A percentile compares a stretch with the other conserved stretches of the same genome.
Evolutionary conservation across 2,888 invertebrate genomes (phyloP).

Genomic region (Brachypterus glaber): DNA sequence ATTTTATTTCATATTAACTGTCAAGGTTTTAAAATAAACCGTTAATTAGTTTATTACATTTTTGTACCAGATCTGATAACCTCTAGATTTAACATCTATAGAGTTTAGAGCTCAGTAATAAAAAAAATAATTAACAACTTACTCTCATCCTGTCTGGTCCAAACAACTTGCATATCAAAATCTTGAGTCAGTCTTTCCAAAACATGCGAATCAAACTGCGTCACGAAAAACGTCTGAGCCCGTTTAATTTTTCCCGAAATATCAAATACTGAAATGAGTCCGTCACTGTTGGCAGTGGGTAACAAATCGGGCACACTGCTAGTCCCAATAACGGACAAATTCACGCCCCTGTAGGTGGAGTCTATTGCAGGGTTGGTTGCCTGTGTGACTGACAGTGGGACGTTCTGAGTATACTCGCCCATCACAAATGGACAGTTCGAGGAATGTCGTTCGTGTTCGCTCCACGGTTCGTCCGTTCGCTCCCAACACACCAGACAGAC

Average conservation of each 20-base stretch:
- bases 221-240: conserved; percentile 50
- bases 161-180: conserved; percentile 34
- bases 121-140: conserved; percentile 22
- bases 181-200: conserved; percentile 39
- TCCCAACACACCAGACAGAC: conserved; percentile 96
- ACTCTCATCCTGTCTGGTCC: conserved; percentile 34
- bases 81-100: too few species aligned
- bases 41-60: too few species aligned
- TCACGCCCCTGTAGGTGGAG: conserved; percentile 30
- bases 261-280: conserved; percentile 74
- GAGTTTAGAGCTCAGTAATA: too few species aligned
- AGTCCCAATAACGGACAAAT: conserved; percentile 31
- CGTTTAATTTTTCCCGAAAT: conserved; percentile 68
- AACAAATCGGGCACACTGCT: conserved; percentile 39
- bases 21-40: too few species aligned
- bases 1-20: too few species aligned
- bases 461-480: conserved; percentile 94
- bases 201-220: conserved; percentile 39
- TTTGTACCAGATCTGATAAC: too few species aligned
- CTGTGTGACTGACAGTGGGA: conserved; percentile 77
- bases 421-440: conserved; percentile 89
- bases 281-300: conserved; percentile 50
- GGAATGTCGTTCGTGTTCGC: conserved; percentile 91
- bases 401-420: conserved; percentile 92
- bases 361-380: conserved; percentile 67